Evolutionary conservation across 2,797 vertebrate genomes (phyloP).

Genomic region (Pteropus rufus): DNA sequence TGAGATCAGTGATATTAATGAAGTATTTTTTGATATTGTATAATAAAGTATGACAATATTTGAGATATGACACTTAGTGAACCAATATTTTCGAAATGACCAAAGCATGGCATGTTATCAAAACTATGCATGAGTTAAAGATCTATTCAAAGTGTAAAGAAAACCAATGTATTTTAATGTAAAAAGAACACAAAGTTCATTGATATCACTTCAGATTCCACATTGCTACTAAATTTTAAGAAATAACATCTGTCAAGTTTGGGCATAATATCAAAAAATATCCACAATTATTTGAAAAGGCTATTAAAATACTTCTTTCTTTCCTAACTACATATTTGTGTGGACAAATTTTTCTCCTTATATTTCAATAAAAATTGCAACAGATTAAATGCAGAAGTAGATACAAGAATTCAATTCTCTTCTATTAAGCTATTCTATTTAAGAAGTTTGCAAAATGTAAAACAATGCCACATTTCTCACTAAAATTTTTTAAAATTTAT

Average conservation of each 20-base stretch:
- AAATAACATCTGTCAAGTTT: background rate
- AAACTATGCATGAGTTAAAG: background rate
- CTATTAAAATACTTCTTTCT: background rate
- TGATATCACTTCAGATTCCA: background rate
- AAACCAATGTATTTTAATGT: background rate
- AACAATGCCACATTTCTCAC: background rate
- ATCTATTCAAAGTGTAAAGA: background rate
- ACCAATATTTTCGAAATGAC: constrained; percentile 1
- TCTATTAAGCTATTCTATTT: background rate
- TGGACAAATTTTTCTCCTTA: background rate
- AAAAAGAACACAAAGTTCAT: background rate
- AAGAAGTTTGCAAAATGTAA: constrained; percentile 12
- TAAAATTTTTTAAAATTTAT: background rate
- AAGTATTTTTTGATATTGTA: background rate
- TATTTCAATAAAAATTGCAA: background rate
- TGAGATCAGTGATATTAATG: background rate
- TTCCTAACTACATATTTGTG: background rate
- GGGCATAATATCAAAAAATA: background rate
- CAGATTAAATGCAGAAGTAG: background rate
- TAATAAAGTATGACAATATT: background rate
- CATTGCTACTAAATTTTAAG: background rate
- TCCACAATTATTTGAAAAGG: background rate
- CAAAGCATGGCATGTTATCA: background rate
- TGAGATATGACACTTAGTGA: background rate
- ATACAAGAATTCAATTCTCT: background rate